Percentiles rank a stretch among this genome's conserved stretches.
phyloP scores from a whole-genome alignment of 2,888 invertebrate genomes.

The Campoplex capitator region DNA sequence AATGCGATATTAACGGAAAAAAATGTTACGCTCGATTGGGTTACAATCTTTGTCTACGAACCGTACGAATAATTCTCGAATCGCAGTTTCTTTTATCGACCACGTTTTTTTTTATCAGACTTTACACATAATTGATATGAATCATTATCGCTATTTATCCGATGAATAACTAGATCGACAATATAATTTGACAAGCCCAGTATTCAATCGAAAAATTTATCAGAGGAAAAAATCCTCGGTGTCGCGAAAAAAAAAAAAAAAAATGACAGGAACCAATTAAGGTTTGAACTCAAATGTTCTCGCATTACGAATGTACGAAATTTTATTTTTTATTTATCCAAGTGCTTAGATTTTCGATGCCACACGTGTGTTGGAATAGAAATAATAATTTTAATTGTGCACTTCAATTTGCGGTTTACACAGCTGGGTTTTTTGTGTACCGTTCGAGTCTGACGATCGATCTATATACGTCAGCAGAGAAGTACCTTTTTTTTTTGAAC shows the following conservation, averaged over 20 bases:
- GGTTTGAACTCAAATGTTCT: not conserved
- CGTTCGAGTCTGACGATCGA: not conserved
- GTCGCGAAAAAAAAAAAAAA: not conserved
- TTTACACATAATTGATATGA: too few relatives aligned
- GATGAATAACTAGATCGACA: too few relatives aligned
- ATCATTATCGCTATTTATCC: too few relatives aligned
- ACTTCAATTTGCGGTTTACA: not conserved
- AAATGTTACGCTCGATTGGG: too few relatives aligned
- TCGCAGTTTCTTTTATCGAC: too few relatives aligned
- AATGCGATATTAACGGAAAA: too few relatives aligned
- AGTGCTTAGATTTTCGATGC: not conserved
- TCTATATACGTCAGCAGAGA: not conserved
- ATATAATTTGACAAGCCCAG: too few relatives aligned
- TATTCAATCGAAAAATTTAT: too few relatives aligned
- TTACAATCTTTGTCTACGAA: too few relatives aligned
- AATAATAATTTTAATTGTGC: not conserved
- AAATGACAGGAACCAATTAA: not conserved
- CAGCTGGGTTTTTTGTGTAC: not conserved
- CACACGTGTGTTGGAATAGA: not conserved
- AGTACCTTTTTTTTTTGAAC: not conserved
- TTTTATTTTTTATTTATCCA: not conserved
- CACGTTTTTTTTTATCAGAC: too few relatives aligned
- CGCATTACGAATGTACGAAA: not conserved
- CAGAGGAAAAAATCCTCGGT: too few relatives aligned
- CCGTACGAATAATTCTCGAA: too few relatives aligned